Conservation (phyloP, 92 coral and sea anemone genomes). For the Siderastrea siderea region DNA sequence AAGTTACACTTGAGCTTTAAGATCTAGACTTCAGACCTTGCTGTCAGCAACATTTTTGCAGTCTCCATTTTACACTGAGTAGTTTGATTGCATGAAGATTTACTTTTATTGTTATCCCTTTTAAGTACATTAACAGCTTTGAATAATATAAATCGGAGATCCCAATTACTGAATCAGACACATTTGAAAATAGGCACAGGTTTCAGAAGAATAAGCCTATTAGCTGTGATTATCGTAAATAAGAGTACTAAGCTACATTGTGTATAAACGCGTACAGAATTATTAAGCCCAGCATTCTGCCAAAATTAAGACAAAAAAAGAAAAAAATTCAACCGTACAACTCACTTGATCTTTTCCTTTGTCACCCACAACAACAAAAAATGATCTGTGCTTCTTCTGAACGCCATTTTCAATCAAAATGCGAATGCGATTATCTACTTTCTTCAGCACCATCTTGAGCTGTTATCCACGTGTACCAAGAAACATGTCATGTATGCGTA, state of each 20-base stretch:
- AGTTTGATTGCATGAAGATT: not conserved
- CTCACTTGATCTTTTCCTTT: conserved; percentile 98
- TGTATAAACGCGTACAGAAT: too few relatives aligned
- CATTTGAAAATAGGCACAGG: too few relatives aligned
- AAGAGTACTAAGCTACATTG: too few relatives aligned
- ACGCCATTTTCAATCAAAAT: conserved; percentile 97
- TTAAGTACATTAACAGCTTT: not conserved
- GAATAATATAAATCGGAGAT: too few relatives aligned
- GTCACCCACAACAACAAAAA: conserved; percentile 98
- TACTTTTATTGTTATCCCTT: not conserved
- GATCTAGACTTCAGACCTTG: too few relatives aligned
- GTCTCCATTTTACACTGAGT: too few relatives aligned
- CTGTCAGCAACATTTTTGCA: too few relatives aligned
- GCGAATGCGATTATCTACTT: conserved; percentile 93
- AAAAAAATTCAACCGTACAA: not conserved
- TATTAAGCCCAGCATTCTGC: not conserved
- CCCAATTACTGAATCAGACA: too few relatives aligned
- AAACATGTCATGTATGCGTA: conserved; percentile 3
- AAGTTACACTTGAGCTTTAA: too few relatives aligned
- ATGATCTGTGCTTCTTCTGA: conserved; percentile 90
- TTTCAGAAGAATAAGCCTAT: too few relatives aligned
- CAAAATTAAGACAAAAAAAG: too few relatives aligned
- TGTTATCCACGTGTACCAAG: conserved; percentile 24
- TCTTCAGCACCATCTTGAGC: conserved; percentile 95
- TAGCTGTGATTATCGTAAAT: too few relatives aligned